Base-by-base conservation (phyloP, 1,140 invertebrate genomes). In the Pantala flavescens region DNA sequence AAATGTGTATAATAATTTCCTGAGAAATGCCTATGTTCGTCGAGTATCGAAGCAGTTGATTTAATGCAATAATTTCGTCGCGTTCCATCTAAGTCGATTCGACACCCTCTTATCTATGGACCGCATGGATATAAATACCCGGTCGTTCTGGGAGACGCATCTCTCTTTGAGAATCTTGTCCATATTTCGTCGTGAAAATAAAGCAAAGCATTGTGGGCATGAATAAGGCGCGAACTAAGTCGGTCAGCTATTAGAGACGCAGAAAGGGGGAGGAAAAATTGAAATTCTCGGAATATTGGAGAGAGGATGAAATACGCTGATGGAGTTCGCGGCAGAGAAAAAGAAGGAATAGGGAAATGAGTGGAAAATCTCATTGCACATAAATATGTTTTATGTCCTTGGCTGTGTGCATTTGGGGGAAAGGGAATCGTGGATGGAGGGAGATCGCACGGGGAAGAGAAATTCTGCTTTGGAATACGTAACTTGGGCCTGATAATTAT, bases 391-490 rank as follows among this genome's bases (percentile, higher is more conserved):
- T 63, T 19, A 63, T 63, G 49, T 63, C 49, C 49, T 63, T 63
- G 49, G 49, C 49, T 16, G 3, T 12, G 49, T 63, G 49, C 49
- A 63, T 63, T 63, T 63, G 3, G 49, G 49, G n/a, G 49, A 19
- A 63, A 63, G 49, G 49, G 49, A 63, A 63, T 63, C 3, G 49
- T 19, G 16, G 16, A 49, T 9, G 43, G 43, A 49, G 16, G 43
- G 43, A 49, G 43, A 16, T n/a, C n/a, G n/a, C n/a, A n/a, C n/a
- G n/a, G n/a, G 49, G n/a, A 21, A 63, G 49, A 63, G 49, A 63
- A 63, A 63, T 63, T 63, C 49, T 63, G 49, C 49, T 63, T 63
- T 63, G 49, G 49, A 63, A 63, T 63, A 63, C 49, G 49, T 63
- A 63, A 63, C 49, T 63, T 63, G 49, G 49, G 49, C 49, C 49